phyloP scores from a whole-genome alignment of 2,888 invertebrate genomes.

The Myopa tessellatipennis region DNA sequence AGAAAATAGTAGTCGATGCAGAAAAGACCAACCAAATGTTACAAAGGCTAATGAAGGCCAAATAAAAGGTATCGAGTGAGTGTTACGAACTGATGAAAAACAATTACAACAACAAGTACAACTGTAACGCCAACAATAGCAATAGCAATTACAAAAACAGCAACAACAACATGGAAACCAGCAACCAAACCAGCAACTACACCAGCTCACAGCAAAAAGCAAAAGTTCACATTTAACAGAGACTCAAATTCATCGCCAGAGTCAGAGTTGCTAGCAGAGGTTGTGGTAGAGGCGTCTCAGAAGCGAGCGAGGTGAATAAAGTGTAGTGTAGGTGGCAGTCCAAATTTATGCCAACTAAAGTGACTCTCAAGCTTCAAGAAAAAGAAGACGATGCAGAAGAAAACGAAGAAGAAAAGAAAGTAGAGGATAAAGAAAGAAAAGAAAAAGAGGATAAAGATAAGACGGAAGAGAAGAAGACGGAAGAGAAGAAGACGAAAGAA shows the following conservation, averaged over 20 bases:
- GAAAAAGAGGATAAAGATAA: background rate
- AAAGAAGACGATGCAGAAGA: background rate
- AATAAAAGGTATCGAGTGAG: slow-evolving; percentile 26
- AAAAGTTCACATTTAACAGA: slow-evolving; percentile 22
- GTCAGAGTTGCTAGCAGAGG: background rate
- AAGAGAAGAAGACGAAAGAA: background rate
- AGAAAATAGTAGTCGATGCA: background rate
- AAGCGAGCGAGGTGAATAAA: background rate
- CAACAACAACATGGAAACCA: background rate
- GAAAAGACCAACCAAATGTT: background rate
- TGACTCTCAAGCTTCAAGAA: too few relatives aligned
- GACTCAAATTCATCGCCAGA: background rate
- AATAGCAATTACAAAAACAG: slow-evolving; percentile 5
- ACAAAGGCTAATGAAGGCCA: slow-evolving; percentile 30
- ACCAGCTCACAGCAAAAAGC: background rate
- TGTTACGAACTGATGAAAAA: background rate
- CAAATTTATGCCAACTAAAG: too few relatives aligned
- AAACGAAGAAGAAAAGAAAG: background rate
- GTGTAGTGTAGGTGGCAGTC: background rate
- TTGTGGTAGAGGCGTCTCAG: background rate
- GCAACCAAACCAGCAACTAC: background rate
- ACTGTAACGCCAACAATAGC: too few relatives aligned
- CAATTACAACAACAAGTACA: slow-evolving; percentile 10
- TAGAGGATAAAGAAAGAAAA: background rate
- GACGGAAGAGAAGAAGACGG: background rate